phyloP scores from a whole-genome alignment of 2,888 invertebrate species.

The Neuroscelio doddi region DNA sequence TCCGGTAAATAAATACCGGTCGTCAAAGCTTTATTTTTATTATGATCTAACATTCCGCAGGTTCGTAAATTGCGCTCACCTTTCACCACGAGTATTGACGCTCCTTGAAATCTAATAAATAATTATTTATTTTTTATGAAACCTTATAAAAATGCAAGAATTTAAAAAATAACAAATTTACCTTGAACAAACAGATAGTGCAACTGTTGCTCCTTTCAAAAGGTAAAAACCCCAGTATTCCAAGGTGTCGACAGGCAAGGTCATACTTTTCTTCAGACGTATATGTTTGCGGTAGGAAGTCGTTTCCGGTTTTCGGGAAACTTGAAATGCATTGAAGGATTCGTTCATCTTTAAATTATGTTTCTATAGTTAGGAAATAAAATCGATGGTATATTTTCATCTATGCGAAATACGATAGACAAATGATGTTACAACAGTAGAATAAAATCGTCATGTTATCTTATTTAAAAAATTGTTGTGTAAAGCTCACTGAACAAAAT shows the following conservation, averaged over 20 bases:
- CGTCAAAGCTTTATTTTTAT: conserved; percentile 77
- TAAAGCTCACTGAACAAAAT: conserved; percentile 77
- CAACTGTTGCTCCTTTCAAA: conserved; percentile 83
- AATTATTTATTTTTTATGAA: too few species aligned
- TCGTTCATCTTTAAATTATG: conserved; percentile 86
- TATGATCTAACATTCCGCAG: conserved; percentile 83
- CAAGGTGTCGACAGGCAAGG: conserved; percentile 86
- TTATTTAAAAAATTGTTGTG: conserved; percentile 10
- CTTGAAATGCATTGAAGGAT: conserved; percentile 82
- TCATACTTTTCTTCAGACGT: conserved; percentile 86
- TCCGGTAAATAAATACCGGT: conserved; percentile 69
- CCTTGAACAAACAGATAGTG: conserved; percentile 85
- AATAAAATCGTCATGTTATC: too few species aligned
- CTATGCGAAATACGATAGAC: too few species aligned
- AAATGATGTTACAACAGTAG: too few species aligned
- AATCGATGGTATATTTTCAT: conserved; percentile 10
- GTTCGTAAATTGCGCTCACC: conserved; percentile 85
- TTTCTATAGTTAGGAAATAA: conserved; percentile 74
- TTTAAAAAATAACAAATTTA: conserved; percentile 63
- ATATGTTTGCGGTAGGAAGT: conserved; percentile 82
- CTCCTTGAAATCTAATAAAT: conserved; percentile 78
- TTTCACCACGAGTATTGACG: conserved; percentile 85
- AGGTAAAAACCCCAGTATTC: conserved; percentile 93
- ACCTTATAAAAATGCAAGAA: too few species aligned
- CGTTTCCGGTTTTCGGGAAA: conserved; percentile 80